Evolutionary conservation across 2,797 vertebrate species (phyloP).

Genomic region (Acanthopagrus latus): DNA sequence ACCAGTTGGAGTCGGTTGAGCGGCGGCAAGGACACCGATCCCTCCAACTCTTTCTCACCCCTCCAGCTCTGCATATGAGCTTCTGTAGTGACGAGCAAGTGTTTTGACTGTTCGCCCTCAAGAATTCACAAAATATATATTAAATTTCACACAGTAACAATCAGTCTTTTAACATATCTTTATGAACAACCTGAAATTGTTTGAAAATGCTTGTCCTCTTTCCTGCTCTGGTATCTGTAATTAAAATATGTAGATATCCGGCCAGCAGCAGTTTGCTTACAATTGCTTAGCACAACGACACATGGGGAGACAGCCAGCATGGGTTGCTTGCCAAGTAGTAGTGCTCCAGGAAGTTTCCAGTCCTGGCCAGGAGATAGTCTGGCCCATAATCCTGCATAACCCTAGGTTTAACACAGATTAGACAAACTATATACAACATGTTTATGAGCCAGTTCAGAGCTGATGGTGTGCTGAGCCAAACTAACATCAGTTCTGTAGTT

Average conservation of each 20-base stretch:
- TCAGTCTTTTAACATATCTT: no score
- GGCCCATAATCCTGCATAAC: background rate
- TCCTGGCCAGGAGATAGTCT: background rate
- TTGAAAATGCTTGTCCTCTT: no score
- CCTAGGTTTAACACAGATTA: background rate
- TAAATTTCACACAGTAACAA: background rate
- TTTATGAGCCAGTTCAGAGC: background rate
- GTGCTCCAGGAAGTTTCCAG: constrained; percentile 6
- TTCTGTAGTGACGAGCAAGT: background rate
- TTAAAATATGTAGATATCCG: background rate
- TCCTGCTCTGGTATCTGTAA: background rate
- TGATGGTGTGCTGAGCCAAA: background rate
- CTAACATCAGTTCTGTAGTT: no score
- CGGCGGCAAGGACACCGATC: constrained; percentile 13
- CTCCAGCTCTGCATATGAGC: background rate
- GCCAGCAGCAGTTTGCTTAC: background rate
- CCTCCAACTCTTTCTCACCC: background rate
- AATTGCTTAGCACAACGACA: background rate
- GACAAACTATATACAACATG: background rate
- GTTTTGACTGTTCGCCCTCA: background rate
- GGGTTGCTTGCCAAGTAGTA: constrained; percentile 10
- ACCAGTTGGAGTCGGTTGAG: background rate
- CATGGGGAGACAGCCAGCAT: background rate
- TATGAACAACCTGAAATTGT: no score
- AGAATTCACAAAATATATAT: background rate